Conservation (phyloP, 37 sponge, comb jelly and placozoan species). For the Ianthella basta region DNA sequence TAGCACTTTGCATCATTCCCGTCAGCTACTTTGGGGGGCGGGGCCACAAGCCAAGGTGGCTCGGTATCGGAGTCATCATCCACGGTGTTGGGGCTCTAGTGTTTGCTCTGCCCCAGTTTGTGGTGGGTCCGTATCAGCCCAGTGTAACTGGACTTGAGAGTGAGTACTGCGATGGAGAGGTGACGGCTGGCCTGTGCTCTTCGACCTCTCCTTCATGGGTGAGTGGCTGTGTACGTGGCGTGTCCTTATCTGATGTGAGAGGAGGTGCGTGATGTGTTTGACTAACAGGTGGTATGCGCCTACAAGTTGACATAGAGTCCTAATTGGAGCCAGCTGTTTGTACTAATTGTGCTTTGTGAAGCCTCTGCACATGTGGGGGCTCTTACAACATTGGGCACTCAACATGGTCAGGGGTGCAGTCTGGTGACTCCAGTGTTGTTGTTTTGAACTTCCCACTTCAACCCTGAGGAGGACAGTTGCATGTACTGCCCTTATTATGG, state of each 20-base stretch:
- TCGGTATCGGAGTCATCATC: slow-evolving; percentile 65
- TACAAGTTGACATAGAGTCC: too few species aligned
- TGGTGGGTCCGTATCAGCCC: slow-evolving; percentile 52
- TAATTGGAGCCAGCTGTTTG: too few species aligned
- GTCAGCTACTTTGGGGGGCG: slow-evolving; percentile 86
- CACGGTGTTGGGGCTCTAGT: slow-evolving; percentile 65
- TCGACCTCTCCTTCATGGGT: slow-evolving; percentile 19
- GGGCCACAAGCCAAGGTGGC: slow-evolving; percentile 81
- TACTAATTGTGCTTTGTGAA: too few species aligned
- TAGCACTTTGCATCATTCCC: slow-evolving; percentile 53
- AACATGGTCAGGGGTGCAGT: too few species aligned
- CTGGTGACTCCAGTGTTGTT: too few species aligned
- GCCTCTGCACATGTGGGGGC: too few species aligned
- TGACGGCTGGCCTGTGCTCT: not conserved
- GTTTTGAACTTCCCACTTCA: too few species aligned
- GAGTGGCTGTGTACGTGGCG: too few species aligned
- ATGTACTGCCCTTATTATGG: too few species aligned
- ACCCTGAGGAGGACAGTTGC: too few species aligned
- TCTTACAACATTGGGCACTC: too few species aligned
- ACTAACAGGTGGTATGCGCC: too few species aligned
- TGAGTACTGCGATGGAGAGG: not conserved
- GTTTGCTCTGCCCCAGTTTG: slow-evolving; percentile 80
- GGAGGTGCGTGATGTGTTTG: not conserved
- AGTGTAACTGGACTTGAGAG: not conserved
- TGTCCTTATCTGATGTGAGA: slow-evolving; percentile 49